Conservation (phyloP, 2,888 invertebrate species). For the Mesoligia furuncula region DNA sequence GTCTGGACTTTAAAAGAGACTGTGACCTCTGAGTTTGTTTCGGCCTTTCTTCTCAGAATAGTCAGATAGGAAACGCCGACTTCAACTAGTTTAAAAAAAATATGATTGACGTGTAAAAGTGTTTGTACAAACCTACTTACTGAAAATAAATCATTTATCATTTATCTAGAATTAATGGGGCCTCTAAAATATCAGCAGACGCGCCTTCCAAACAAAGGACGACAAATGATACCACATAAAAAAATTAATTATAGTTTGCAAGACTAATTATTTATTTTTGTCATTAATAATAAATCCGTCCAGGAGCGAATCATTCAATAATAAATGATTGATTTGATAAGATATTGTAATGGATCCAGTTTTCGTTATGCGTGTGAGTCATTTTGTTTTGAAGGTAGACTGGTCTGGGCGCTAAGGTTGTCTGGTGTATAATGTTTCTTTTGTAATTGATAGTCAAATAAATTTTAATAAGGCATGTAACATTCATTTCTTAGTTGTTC, state of each 20-base stretch:
- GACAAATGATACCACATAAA: background rate
- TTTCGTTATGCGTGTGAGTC: constrained; percentile 46
- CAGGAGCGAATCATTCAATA: constrained; percentile 32
- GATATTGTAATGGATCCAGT: constrained; percentile 47
- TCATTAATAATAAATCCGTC: constrained; percentile 41
- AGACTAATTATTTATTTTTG: constrained; percentile 16
- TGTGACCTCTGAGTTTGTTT: no score
- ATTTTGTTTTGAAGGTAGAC: constrained; percentile 53
- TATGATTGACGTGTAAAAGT: no score
- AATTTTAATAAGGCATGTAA: background rate
- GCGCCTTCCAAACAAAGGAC: no score
- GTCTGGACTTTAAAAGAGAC: no score
- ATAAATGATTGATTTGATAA: constrained; percentile 43
- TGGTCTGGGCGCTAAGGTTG: constrained; percentile 35
- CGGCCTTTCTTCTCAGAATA: no score
- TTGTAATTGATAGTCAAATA: constrained; percentile 49
- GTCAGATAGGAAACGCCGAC: no score
- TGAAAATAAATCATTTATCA: no score
- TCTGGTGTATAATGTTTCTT: constrained; percentile 37
- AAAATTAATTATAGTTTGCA: background rate
- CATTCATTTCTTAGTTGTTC: constrained; percentile 11
- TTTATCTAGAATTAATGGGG: background rate
- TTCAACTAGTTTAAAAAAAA: no score
- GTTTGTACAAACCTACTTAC: no score
- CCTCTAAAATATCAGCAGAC: background rate